Evolutionary conservation across 1,140 invertebrate genomes (phyloP).

Genomic region (Drosophila simulans): DNA sequence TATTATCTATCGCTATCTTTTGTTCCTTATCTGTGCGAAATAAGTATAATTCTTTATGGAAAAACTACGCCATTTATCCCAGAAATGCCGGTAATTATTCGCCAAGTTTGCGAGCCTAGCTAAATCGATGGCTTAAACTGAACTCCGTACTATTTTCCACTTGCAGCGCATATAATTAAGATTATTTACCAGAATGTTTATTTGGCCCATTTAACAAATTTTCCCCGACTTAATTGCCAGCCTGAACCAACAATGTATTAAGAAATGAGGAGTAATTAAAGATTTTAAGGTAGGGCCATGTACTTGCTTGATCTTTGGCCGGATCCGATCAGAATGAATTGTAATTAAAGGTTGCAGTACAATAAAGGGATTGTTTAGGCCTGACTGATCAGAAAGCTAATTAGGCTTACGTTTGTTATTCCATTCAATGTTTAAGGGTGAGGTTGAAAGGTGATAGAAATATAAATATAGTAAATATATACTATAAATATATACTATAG

Average conservation of each 20-base stretch:
- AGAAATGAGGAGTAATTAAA: background rate
- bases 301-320: conserved; percentile 13
- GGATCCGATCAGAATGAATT: background rate
- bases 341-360: background rate
- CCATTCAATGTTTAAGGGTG: background rate
- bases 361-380: conserved; percentile 5
- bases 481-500: no score
- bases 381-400: background rate
- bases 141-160: background rate
- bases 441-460: background rate
- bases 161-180: conserved; percentile 9
- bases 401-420: background rate
- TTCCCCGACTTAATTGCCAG: conserved; percentile 10
- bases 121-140: background rate
- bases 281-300: conserved; percentile 7
- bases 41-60: conserved; percentile 7
- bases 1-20: conserved; percentile 27
- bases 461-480: background rate
- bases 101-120: background rate
- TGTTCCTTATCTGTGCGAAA: conserved; percentile 1
- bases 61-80: conserved; percentile 30
- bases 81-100: background rate
- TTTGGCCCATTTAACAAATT: conserved; percentile 4
- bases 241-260: conserved; percentile 8
- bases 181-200: conserved; percentile 8